Evolutionary conservation across 2,113 vertebrate genomes (phyloP).

Genomic region (Thalassoma bifasciatum): DNA sequence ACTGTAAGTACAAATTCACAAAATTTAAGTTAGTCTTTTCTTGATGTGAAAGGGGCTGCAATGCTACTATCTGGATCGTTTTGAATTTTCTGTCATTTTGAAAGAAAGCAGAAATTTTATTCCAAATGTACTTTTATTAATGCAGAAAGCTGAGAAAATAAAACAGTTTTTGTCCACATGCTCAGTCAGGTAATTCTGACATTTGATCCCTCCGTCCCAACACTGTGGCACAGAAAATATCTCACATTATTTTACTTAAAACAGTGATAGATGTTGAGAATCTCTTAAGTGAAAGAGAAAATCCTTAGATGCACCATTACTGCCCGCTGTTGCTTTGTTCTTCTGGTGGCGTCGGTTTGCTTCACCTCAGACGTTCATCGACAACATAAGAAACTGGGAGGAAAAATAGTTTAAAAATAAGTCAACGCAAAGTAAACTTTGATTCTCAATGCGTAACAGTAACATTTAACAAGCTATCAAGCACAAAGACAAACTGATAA

Average conservation of each 20-base stretch:
- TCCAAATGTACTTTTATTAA: constrained; percentile 37
- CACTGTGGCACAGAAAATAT: neutral
- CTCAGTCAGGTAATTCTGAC: neutral
- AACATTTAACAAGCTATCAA: neutral
- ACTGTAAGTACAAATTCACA: too few relatives aligned
- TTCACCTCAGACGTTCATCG: constrained; percentile 83
- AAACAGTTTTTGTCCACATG: constrained; percentile 23
- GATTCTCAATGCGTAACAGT: neutral
- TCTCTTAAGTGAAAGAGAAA: constrained; percentile 1
- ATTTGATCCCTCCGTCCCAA: neutral
- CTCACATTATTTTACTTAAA: constrained; percentile 32
- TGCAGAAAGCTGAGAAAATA: constrained; percentile 31
- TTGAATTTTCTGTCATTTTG: too few relatives aligned
- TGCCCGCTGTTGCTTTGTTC: constrained; percentile 26
- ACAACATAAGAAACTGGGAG: constrained; percentile 81
- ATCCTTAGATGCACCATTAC: neutral
- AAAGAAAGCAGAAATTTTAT: constrained; percentile 27
- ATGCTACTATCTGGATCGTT: too few relatives aligned
- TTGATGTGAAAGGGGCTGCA: too few relatives aligned
- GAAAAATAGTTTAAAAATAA: neutral
- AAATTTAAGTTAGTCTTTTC: too few relatives aligned
- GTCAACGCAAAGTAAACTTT: neutral
- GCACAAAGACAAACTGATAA: neutral
- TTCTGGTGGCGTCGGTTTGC: constrained; percentile 17
- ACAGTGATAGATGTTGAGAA: neutral